Conservation (phyloP, 2,113 vertebrate genomes). For the Xyrauchen texanus region DNA sequence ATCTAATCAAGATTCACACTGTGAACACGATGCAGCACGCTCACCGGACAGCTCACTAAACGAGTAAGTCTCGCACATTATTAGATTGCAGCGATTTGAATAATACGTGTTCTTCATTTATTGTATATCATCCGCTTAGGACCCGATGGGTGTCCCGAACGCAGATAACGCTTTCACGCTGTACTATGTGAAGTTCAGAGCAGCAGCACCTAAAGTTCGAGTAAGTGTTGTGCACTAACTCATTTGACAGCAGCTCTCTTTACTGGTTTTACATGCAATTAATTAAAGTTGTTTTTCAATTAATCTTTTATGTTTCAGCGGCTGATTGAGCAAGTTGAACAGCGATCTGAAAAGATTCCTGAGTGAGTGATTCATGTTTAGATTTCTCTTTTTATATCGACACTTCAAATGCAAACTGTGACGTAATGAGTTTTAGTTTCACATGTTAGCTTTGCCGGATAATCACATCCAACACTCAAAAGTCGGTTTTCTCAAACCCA, state of each 20-base stretch:
- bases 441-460: background rate
- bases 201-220: conserved; percentile 94
- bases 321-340: conserved; percentile 95
- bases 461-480: no score
- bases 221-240: conserved; percentile 72
- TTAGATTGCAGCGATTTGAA: background rate
- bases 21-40: conserved; percentile 92
- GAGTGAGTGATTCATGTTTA: conserved; percentile 80
- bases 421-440: conserved; percentile 1
- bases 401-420: background rate
- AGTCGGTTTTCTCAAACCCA: no score
- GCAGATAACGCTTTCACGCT: conserved; percentile 95
- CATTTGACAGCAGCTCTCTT: no score
- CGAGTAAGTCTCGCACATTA: conserved; percentile 72
- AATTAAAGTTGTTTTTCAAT: background rate
- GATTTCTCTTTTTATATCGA: no score
- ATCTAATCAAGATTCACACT: conserved; percentile 91
- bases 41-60: conserved; percentile 91
- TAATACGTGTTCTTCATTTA: conserved; percentile 10
- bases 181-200: conserved; percentile 96
- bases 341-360: conserved; percentile 88
- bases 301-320: conserved; percentile 70
- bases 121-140: conserved; percentile 69
- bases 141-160: conserved; percentile 84
- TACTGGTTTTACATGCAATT: no score